Evolutionary conservation across 2,888 invertebrate genomes (phyloP).

Genomic region (Heliothis peltigera): DNA sequence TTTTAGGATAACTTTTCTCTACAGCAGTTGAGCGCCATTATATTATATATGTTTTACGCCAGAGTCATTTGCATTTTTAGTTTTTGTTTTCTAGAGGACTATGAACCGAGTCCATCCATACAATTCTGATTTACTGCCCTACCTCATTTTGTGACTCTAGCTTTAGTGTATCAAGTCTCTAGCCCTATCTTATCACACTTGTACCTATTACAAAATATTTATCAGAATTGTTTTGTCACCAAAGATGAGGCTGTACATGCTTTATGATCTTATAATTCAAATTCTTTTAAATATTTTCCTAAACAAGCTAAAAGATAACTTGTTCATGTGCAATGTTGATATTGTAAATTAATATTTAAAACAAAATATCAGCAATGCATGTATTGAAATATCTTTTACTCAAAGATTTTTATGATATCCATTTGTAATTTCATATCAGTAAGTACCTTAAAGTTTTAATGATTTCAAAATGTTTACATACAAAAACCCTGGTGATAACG

Average conservation of each 20-base stretch:
- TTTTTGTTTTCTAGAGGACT: slow-evolving; percentile 62
- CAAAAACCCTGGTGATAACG: slow-evolving; percentile 75
- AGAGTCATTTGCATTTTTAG: slow-evolving; percentile 57
- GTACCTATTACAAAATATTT: slow-evolving; percentile 65
- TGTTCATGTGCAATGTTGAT: slow-evolving; percentile 41
- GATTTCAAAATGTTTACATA: slow-evolving; percentile 62
- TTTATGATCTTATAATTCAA: slow-evolving; percentile 59
- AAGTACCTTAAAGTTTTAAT: slow-evolving; percentile 74
- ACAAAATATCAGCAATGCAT: slow-evolving; percentile 28
- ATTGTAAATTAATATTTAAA: slow-evolving; percentile 15
- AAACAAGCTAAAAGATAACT: slow-evolving; percentile 43
- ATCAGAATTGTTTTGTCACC: slow-evolving; percentile 79
- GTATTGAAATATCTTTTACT: slow-evolving; percentile 44
- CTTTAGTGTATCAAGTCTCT: slow-evolving; percentile 74
- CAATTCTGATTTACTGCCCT: slow-evolving; percentile 81
- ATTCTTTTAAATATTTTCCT: slow-evolving; percentile 65
- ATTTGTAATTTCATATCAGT: slow-evolving; percentile 78
- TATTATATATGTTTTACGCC: slow-evolving; percentile 43
- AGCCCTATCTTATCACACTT: slow-evolving; percentile 64
- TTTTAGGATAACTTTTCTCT: slow-evolving; percentile 45
- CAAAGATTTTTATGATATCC: slow-evolving; percentile 56
- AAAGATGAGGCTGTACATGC: slow-evolving; percentile 85
- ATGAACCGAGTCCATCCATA: slow-evolving; percentile 75
- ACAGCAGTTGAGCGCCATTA: slow-evolving; percentile 24
- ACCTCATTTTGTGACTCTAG: slow-evolving; percentile 87